A percentile compares a stretch with the other conserved stretches of the same genome.
phyloP scores from a whole-genome alignment of 2,113 vertebrate genomes.

The Seriola quinqueradiata region DNA sequence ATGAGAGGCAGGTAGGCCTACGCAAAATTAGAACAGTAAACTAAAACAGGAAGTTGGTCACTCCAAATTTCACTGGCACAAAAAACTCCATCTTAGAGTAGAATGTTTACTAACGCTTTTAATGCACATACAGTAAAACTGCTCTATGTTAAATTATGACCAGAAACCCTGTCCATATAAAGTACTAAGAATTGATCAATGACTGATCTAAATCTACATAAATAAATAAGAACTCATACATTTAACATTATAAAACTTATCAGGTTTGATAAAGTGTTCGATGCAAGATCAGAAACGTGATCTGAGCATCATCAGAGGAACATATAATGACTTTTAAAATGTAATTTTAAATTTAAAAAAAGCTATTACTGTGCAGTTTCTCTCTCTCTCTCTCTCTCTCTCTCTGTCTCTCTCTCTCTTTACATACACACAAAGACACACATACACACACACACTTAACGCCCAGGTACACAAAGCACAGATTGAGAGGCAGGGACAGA shows the following conservation, averaged over 20 bases:
- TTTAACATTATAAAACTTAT: not conserved
- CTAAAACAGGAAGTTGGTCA: not conserved
- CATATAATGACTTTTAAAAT: not conserved
- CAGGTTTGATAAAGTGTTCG: not conserved
- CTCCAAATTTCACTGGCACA: not conserved
- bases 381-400: conserved; percentile 1
- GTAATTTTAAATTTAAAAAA: not conserved
- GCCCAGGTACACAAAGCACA: conserved; percentile 55
- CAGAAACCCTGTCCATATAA: too few relatives aligned
- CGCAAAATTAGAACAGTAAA: not conserved
- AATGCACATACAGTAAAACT: too few relatives aligned
- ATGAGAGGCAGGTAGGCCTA: not conserved
- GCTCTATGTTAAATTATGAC: too few relatives aligned
- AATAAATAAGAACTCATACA: not conserved
- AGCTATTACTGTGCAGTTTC: conserved; percentile 36
- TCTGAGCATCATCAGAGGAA: not conserved
- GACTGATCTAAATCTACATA: not conserved
- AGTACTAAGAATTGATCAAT: too few relatives aligned
- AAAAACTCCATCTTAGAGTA: not conserved
- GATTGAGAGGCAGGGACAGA: conserved; percentile 70
- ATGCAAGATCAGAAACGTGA: not conserved
- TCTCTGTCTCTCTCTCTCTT: not conserved
- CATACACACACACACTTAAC: not conserved
- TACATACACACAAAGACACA: conserved; percentile 10
- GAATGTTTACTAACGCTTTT: not conserved